Evolutionary conservation across 2,797 vertebrate genomes (phyloP).

Genomic region (Peromyscus eremicus): DNA sequence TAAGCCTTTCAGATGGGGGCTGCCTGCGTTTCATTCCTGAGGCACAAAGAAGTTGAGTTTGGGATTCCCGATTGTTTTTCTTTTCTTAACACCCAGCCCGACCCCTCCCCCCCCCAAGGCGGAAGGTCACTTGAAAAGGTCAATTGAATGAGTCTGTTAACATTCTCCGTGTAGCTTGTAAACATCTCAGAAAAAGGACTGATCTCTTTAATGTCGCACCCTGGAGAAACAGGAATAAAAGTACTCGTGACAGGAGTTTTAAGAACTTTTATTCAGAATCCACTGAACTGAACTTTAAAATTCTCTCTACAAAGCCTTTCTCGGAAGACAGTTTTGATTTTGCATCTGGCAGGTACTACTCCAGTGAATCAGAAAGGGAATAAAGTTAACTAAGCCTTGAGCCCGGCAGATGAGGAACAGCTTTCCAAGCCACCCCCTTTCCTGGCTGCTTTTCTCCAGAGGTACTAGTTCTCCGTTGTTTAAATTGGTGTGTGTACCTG

Average conservation of each 20-base stretch:
- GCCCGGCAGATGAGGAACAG: neutral
- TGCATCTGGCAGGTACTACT: neutral
- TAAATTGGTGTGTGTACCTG: slow-evolving; percentile 47
- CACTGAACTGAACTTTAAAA: slow-evolving; percentile 9
- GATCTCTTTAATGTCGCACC: slow-evolving; percentile 12
- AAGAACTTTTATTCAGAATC: slow-evolving; percentile 52
- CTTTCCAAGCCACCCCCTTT: slow-evolving; percentile 33
- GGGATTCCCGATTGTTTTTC: neutral
- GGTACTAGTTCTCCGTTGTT: neutral
- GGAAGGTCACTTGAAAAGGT: slow-evolving; percentile 71
- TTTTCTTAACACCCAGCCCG: neutral
- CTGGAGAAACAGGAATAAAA: slow-evolving; percentile 8
- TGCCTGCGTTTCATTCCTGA: slow-evolving; percentile 50
- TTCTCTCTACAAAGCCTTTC: slow-evolving; percentile 48
- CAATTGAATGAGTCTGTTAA: slow-evolving; percentile 27
- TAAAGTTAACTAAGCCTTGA: slow-evolving; percentile 50
- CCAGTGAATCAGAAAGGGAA: slow-evolving; percentile 44
- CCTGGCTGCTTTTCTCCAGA: neutral
- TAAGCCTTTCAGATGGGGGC: slow-evolving; percentile 7
- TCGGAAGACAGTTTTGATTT: slow-evolving; percentile 31
- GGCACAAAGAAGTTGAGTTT: slow-evolving; percentile 38
- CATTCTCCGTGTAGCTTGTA: slow-evolving; percentile 31
- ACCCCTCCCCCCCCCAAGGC: too few species aligned
- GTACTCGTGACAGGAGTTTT: slow-evolving; percentile 49
- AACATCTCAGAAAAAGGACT: neutral